Percentiles rank a stretch among this genome's conserved stretches.
phyloP scores from a whole-genome alignment of 2,888 invertebrate species.

The Drosophila peninsularis region DNA sequence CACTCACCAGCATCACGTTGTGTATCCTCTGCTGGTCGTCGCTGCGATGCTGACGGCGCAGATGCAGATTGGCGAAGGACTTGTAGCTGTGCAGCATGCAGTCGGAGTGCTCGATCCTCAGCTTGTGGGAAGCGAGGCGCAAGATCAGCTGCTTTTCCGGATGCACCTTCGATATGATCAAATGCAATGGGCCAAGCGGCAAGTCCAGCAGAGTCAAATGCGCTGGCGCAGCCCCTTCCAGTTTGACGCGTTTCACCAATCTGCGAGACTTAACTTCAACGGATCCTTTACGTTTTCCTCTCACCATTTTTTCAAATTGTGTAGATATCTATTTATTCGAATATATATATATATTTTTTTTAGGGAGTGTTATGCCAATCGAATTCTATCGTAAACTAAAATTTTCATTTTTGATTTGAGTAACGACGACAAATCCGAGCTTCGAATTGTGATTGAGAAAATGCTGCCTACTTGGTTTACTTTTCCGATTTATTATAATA shows the following conservation, averaged over 20 bases:
- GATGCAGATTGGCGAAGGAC: neutral
- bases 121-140: neutral
- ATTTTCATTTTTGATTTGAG: conserved; percentile 4
- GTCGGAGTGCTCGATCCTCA: conserved; percentile 18
- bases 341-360: neutral
- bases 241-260: neutral
- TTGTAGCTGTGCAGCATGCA: conserved; percentile 32
- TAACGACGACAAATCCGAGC: neutral
- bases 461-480: neutral
- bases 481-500: conserved; percentile 5
- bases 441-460: conserved; percentile 4
- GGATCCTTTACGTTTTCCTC: conserved; percentile 19
- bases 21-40: neutral
- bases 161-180: conserved; percentile 32
- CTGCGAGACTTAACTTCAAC: neutral
- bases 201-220: conserved; percentile 21
- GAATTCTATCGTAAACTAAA: conserved; percentile 29
- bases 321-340: neutral
- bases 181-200: conserved; percentile 32
- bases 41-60: neutral
- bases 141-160: conserved; percentile 14
- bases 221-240: neutral
- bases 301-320: conserved; percentile 1
- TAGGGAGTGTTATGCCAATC: neutral
- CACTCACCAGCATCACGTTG: conserved; percentile 17